Conservation (phyloP, 2,888 invertebrate species). For the Elmis aenea region DNA sequence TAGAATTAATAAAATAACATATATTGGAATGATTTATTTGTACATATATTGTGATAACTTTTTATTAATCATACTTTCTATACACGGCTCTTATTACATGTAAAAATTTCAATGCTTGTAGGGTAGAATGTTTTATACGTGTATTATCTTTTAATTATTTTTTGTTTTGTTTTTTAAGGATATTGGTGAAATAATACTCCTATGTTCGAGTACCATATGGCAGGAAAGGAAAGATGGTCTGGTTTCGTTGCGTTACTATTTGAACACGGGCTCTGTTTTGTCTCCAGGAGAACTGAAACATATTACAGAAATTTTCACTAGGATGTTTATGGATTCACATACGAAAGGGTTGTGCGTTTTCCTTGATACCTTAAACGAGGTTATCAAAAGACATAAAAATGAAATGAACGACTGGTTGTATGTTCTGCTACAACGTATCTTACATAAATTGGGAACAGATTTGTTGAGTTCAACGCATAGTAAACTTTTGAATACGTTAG, state of each 20-base stretch:
- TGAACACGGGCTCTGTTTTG: constrained; percentile 64
- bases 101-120: no score
- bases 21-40: no score
- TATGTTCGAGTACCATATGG: constrained; percentile 88
- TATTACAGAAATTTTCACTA: constrained; percentile 89
- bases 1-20: no score
- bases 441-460: constrained; percentile 84
- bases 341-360: constrained; percentile 90
- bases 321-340: constrained; percentile 97
- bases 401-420: constrained; percentile 93
- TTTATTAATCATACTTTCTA: no score
- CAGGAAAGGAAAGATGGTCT: constrained; percentile 94
- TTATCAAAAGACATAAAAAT: constrained; percentile 78
- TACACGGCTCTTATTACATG: no score
- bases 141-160: no score
- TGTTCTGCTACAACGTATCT: constrained; percentile 68
- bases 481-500: constrained; percentile 82
- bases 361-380: constrained; percentile 87
- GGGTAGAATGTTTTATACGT: no score
- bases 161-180: no score
- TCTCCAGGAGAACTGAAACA: constrained; percentile 69
- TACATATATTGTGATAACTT: no score
- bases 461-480: constrained; percentile 85
- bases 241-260: constrained; percentile 63
- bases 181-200: constrained; percentile 78